Conservation (phyloP, 2,888 invertebrate genomes). For the Diaprepes abbreviatus region DNA sequence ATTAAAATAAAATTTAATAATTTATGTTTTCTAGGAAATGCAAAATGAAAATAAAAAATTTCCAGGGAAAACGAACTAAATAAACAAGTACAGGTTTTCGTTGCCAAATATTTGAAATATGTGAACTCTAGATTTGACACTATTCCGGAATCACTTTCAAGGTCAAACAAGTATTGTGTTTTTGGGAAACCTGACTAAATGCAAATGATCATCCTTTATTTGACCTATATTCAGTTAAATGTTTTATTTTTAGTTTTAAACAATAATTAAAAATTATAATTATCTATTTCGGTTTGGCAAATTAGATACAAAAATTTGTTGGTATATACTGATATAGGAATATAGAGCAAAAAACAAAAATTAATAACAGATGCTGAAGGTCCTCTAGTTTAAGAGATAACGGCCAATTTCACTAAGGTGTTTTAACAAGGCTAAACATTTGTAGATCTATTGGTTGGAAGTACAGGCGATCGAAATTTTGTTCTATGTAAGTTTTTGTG, state of each 20-base stretch:
- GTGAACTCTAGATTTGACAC: slow-evolving; percentile 9
- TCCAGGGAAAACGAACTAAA: not conserved
- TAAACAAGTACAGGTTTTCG: not conserved
- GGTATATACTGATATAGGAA: too few species aligned
- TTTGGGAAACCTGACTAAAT: not conserved
- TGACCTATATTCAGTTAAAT: not conserved
- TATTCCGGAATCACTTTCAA: slow-evolving; percentile 13
- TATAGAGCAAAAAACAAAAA: too few species aligned
- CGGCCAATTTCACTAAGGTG: too few species aligned
- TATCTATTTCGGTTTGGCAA: too few species aligned
- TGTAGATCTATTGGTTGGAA: too few species aligned
- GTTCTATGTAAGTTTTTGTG: too few species aligned
- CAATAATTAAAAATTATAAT: too few species aligned
- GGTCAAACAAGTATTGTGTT: not conserved
- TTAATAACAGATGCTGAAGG: too few species aligned
- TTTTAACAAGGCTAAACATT: too few species aligned
- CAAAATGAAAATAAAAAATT: not conserved
- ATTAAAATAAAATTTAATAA: not conserved
- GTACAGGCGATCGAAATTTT: too few species aligned
- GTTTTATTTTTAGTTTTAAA: not conserved
- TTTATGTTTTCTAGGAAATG: not conserved
- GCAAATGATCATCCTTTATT: not conserved
- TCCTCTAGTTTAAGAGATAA: too few species aligned
- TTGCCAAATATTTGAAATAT: slow-evolving; percentile 18
- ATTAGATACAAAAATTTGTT: too few species aligned